Percentiles rank a stretch among this genome's conserved stretches.
phyloP scores from a whole-genome alignment of 2,797 vertebrate genomes.

The Dendrocincla fuliginosa region DNA sequence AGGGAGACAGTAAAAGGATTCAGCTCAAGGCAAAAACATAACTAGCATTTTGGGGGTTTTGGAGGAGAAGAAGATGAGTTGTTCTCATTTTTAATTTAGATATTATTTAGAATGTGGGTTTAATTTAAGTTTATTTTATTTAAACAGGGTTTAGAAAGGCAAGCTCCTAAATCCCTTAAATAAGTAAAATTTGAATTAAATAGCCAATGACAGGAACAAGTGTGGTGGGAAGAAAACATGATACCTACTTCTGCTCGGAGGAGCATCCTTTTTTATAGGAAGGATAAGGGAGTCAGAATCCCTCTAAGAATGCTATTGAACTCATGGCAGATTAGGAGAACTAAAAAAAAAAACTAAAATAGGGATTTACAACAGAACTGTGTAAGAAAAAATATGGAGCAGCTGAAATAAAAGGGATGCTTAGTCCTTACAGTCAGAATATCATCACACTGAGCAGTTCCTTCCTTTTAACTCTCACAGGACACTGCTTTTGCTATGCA shows the following conservation, averaged over 20 bases:
- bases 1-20: not conserved
- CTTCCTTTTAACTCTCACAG: not conserved
- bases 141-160: not conserved
- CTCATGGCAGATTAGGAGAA: not conserved
- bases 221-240: not conserved
- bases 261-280: not conserved
- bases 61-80: not conserved
- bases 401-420: not conserved
- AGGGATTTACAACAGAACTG: not conserved
- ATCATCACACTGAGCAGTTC: not conserved
- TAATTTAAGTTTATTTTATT: conserved; percentile 2
- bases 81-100: not conserved
- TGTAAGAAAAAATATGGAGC: not conserved
- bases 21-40: not conserved
- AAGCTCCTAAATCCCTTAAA: not conserved
- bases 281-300: not conserved
- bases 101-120: not conserved
- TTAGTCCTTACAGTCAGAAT: not conserved
- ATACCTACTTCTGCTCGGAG: not conserved
- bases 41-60: not conserved
- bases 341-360: not conserved
- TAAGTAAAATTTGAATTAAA: not conserved
- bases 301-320: not conserved
- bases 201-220: not conserved
- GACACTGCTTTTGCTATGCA: not conserved